Percentiles rank a stretch among this genome's conserved stretches.
Evolutionary conservation across 2,888 invertebrate genomes (phyloP).

Genomic region (Arenicola marina): DNA sequence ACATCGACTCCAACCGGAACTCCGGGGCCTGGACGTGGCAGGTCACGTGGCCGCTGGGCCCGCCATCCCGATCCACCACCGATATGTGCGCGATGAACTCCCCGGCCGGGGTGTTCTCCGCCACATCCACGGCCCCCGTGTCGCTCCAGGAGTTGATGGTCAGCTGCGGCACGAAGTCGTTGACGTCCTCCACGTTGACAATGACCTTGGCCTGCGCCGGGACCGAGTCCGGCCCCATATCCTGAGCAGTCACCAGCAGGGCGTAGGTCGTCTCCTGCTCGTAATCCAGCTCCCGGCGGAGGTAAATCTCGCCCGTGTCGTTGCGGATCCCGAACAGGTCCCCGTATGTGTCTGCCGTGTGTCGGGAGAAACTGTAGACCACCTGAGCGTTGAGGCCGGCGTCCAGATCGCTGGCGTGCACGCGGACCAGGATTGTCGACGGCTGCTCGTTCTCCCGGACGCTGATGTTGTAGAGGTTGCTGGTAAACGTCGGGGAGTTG

Average conservation of each 20-base stretch:
- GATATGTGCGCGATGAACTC: conserved; percentile 51
- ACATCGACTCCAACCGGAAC: conserved; percentile 19
- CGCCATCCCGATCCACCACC: conserved; percentile 52
- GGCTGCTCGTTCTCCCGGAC: conserved; percentile 66
- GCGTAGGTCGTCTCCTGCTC: conserved; percentile 14
- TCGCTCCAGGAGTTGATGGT: conserved; percentile 19
- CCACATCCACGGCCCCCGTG: conserved; percentile 20
- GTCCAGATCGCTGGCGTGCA: conserved; percentile 50
- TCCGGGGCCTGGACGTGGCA: conserved; percentile 32
- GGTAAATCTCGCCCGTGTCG: conserved; percentile 24
- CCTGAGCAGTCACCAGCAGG: conserved; percentile 21
- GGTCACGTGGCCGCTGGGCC: conserved; percentile 47
- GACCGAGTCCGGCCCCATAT: conserved; percentile 15
- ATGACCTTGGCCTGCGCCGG: conserved; percentile 19
- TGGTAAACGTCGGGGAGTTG: conserved; percentile 60
- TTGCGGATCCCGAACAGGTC: conserved; percentile 23
- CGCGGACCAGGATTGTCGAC: conserved; percentile 41
- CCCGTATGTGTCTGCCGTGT: conserved; percentile 31
- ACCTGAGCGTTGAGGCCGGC: conserved; percentile 38
- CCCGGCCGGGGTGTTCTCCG: conserved; percentile 39
- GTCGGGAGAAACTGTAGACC: conserved; percentile 38
- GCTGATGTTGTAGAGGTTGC: conserved; percentile 83
- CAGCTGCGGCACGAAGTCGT: conserved; percentile 29
- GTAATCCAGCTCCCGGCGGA: conserved; percentile 21
- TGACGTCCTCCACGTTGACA: conserved; percentile 27